Base-by-base conservation (phyloP, 1,140 invertebrate species). In the Drosophila cardini region DNA sequence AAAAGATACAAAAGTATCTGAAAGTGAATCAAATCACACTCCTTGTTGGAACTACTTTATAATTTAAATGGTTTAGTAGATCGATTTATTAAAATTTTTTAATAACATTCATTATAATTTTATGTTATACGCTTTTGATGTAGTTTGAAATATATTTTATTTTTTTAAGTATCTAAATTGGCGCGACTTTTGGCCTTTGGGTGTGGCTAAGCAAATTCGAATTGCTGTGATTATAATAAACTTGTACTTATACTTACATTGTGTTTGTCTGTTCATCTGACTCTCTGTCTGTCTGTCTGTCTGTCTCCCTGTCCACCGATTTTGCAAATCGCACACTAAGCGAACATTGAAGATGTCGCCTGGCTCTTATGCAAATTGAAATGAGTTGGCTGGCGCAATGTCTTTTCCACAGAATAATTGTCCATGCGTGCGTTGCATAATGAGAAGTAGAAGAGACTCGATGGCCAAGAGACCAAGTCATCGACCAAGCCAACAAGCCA, bases 331-430 rank as follows among this genome's bases (percentile, higher is more conserved):
- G 62, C 53, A 45, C 48, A 65, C 52, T 55, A 55, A 55, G 11
- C 34, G 53, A n/a, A 26, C 63, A 32, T 55, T 65, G 68, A 69
- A 72, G 70, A 62, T 74, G 48, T 80, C 57, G 68, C 68, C 52
- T 50, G 76, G 64, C 82, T 87, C 71, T 82, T 83, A 86, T 86
- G 84, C 83, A 86, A 86, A 86, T 86, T 89, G 69, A 89, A 86
- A 77, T 83, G 82, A 83, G 64, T 79, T 87, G 79, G 76, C 76
- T 74, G 81, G 71, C 48, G 74, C 78, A 86, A 65, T 67, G 83
- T 89, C 83, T 86, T 86, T 83, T 89, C 58, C 64, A 79, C 79
- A 81, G 84, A 86, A 86, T 86, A 87, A 87, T 87, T 87, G 84
- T 80, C 76, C 65, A 60, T 89, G 84, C 84, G 84, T 87, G 84